Conservation (phyloP, 2,888 invertebrate genomes). For the Blastobasis adustella region DNA sequence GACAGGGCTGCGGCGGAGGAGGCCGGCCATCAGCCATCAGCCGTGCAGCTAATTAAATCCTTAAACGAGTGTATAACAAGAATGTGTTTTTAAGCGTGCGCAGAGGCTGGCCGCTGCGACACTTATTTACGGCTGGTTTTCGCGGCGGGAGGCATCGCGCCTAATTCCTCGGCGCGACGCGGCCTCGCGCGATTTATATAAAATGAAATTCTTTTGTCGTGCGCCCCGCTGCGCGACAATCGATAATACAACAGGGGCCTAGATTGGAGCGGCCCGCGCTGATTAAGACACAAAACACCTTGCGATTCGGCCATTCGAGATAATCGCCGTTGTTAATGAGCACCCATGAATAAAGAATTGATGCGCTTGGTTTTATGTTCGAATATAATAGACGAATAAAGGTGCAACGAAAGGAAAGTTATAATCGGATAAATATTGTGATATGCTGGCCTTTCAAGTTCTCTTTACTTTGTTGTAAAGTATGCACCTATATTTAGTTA, state of each 20-base stretch:
- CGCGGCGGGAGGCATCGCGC: conserved; percentile 67
- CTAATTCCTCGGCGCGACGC: conserved; percentile 70
- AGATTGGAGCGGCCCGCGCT: conserved; percentile 49
- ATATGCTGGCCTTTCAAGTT: no score
- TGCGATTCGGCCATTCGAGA: conserved; percentile 35
- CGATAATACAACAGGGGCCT: conserved; percentile 58
- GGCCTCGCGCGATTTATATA: conserved; percentile 69
- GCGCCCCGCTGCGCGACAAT: conserved; percentile 63
- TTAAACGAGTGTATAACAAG: conserved; percentile 71
- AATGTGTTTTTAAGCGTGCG: conserved; percentile 56
- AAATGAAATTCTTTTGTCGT: conserved; percentile 65
- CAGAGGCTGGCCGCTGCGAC: conserved; percentile 48
- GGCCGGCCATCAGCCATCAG: conserved; percentile 34
- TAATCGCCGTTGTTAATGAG: conserved; percentile 38
- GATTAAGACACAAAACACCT: conserved; percentile 63
- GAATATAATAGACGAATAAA: no score
- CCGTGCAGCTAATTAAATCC: conserved; percentile 69
- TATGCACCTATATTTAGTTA: no score
- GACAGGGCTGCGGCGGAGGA: conserved; percentile 23
- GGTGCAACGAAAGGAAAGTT: no score
- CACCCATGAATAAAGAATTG: conserved; percentile 19
- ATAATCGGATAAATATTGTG: no score
- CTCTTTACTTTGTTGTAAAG: no score
- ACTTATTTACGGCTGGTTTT: conserved; percentile 70
- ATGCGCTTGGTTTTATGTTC: conserved; percentile 1